phyloP scores from a whole-genome alignment of 2,888 invertebrate species.

The Bombylius major region DNA sequence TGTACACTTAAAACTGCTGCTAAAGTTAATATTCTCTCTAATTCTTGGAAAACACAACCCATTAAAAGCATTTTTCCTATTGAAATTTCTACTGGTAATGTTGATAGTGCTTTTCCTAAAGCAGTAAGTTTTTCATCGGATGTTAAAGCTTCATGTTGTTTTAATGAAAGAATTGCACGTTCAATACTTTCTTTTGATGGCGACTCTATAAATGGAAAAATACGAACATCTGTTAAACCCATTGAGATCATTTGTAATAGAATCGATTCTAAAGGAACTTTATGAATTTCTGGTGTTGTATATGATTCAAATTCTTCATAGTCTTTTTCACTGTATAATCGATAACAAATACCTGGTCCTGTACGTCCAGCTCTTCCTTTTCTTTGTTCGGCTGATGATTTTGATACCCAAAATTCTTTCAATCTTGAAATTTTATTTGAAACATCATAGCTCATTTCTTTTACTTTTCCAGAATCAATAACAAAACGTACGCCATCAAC shows the following conservation, averaged over 20 bases:
- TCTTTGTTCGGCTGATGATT: constrained; percentile 92
- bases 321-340: constrained; percentile 76
- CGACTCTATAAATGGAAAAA: constrained; percentile 93
- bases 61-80: constrained; percentile 92
- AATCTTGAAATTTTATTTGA: constrained; percentile 78
- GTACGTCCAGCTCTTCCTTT: constrained; percentile 92
- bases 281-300: constrained; percentile 83
- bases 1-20: constrained; percentile 90
- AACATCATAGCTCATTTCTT: constrained; percentile 94
- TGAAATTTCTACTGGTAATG: constrained; percentile 86
- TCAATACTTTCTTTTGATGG: constrained; percentile 75
- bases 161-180: constrained; percentile 70
- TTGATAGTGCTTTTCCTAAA: constrained; percentile 73
- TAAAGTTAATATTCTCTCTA: constrained; percentile 76
- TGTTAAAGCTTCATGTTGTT: constrained; percentile 75
- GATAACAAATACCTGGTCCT: constrained; percentile 87
- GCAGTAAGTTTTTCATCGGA: constrained; percentile 71
- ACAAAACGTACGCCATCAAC: constrained; percentile 98
- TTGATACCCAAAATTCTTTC: constrained; percentile 94
- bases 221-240: constrained; percentile 78
- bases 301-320: constrained; percentile 67
- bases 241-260: constrained; percentile 87
- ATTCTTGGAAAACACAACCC: constrained; percentile 78
- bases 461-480: constrained; percentile 91
- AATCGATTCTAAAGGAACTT: constrained; percentile 87